Evolutionary conservation across 1,140 invertebrate species (phyloP), one percentile per base, ranked within the genome.

Genomic region (Drosophila ambigua): DNA sequence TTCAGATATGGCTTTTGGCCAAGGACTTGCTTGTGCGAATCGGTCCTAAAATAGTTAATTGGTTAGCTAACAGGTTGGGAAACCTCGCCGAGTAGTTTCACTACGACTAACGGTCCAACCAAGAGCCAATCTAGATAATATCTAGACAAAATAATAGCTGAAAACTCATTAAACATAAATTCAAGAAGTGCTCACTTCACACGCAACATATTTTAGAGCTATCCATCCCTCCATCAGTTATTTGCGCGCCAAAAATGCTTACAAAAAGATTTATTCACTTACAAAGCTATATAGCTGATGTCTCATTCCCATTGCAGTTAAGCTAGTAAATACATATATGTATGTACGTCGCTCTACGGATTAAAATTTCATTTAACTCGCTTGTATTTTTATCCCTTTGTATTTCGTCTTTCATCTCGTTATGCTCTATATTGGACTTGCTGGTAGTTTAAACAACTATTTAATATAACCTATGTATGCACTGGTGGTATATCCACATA

Each of bases 381-480:
- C 41, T 71, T 72, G 44, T 20, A 20, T 20, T 20, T 20, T 20
- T 44, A 35, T 64, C 13, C 66, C n/a, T 13, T 26, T 53, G 26
- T 44, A 9, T 46, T 49, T 20, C 46, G 44, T 62, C 35, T 23
- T 65, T 48, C 59, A 44, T 26, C 67, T 75, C 28, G 45, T 44
- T 58, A 75, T 59, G 69, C 75, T 57, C 72, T 83, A 87, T 61
- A 69, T 82, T 85, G 78, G 83, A 85, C 83, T 82, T 85, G 62
- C 55, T 49, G 72, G 35, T 51, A 53, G 45, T 74, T 75, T 79
- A 78, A 87, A 75, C 78, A 75, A 87, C 82, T 87, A 79, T 67
- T 62, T 49, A 35, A 71, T 53, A 24, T 24, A 24, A 24, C 23
- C 53, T 64, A 64, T 77, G 54, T 60, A 60, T 76, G 63, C 45